A percentile compares a stretch with the other conserved stretches of the same genome.
phyloP scores from a whole-genome alignment of 2,113 vertebrate species.

The Coptodon bakossiorum region DNA sequence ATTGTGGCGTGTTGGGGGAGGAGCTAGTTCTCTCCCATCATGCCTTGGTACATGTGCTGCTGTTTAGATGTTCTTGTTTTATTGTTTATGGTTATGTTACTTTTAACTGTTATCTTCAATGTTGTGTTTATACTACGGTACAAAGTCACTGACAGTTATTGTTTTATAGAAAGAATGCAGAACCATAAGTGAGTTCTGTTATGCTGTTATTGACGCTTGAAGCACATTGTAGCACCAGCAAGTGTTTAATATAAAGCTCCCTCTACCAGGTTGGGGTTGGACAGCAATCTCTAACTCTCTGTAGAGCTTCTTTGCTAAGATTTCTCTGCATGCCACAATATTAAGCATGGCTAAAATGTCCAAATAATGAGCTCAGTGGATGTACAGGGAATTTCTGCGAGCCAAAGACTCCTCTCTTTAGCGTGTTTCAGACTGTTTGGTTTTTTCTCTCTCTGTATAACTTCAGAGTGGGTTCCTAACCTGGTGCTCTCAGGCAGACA shows the following conservation, averaged over 20 bases:
- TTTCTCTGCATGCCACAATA: fast-evolving
- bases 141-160: neutral
- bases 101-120: neutral
- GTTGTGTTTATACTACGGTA: neutral
- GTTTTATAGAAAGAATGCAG: neutral
- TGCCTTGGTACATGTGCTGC: fast-evolving
- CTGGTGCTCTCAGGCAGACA: neutral
- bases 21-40: neutral
- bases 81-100: neutral
- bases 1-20: neutral
- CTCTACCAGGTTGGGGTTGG: fast-evolving
- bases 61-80: neutral
- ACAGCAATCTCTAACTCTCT: fast-evolving
- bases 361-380: neutral
- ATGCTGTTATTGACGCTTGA: neutral
- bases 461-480: neutral
- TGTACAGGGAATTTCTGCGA: fast-evolving
- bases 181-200: neutral
- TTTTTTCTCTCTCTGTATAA: neutral
- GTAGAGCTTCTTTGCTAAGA: neutral
- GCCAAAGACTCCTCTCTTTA: fast-evolving
- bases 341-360: fast-evolving
- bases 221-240: fast-evolving
- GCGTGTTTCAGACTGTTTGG: fast-evolving
- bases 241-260: fast-evolving